These are phyloP conservation scores for Paelopatides confundens DNA, from an alignment of 53 echinoderm and acorn worm species.

Conservation along the genomic window DNA sequence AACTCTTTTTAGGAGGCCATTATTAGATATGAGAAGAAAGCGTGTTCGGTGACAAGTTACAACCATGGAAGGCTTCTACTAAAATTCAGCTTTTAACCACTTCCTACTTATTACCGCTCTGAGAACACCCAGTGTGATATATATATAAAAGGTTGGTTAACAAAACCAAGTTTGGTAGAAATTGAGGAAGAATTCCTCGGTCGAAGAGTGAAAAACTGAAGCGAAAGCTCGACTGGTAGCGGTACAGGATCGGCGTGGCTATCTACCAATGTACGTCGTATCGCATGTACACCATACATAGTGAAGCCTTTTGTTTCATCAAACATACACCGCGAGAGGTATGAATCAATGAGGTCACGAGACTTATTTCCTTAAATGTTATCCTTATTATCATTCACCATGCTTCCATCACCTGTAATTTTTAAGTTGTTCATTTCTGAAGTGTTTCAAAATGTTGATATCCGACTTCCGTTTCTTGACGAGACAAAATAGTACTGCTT, in stretches of 20 bases:
- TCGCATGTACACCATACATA: conserved; percentile 41
- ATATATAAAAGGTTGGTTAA: neutral
- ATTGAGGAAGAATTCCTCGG: neutral
- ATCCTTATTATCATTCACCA: neutral
- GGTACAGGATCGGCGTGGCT: conserved; percentile 40
- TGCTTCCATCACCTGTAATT: neutral
- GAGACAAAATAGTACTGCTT: neutral
- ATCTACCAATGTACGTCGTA: conserved; percentile 32
- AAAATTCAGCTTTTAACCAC: neutral
- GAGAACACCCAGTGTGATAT: neutral
- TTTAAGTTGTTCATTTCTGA: neutral
- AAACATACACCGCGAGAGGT: conserved; percentile 44
- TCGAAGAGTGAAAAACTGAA: conserved; percentile 18
- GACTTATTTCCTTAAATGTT: neutral
- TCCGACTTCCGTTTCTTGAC: neutral
- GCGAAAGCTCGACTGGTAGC: conserved; percentile 37
- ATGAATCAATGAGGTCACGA: conserved; percentile 5
- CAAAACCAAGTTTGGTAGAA: neutral
- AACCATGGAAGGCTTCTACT: conserved; percentile 6
- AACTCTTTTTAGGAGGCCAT: conserved; percentile 41
- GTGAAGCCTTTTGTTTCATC: conserved; percentile 34
- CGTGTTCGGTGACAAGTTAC: conserved; percentile 11
- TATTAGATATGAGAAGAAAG: conserved; percentile 30
- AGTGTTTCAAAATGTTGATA: neutral
- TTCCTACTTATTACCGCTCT: conserved; percentile 9